Base-by-base conservation (phyloP, 2,797 vertebrate species). In the Eulemur rubriventer region DNA sequence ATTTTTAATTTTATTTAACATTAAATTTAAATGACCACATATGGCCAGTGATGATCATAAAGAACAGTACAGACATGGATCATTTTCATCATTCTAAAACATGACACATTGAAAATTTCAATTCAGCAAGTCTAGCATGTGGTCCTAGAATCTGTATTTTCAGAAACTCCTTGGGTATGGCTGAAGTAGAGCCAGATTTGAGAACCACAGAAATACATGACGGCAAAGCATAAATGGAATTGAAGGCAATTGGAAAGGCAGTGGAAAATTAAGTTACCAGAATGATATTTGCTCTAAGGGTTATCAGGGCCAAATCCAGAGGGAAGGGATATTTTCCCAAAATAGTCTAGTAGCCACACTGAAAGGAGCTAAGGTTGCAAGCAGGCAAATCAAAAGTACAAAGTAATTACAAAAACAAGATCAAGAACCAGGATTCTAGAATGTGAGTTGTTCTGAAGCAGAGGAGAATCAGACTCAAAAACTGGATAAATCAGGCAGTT, bases 361-460 rank as follows among this genome's bases (percentile, higher is more conserved):
- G 30, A 91, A 20, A 90, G n/a, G 12, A 85, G 33, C 13, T 52
- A 48, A 33, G 2, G 24, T 30, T 78, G 61, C 78, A 75, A 78
- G 84, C 1, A 91, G 50, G 57, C 24, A 95, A 61, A n/a, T 67
- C 20, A 70, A 91, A 97, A 91, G n/a, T n/a, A 79, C 22, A 75
- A 50, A 75, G n/a, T 83, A 12, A 75, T 75, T 35, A 46, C 30
- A 82, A 91, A 87, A 80, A 59, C 69, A 70, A 79, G 24, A 76
- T 52, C 35, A 69, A 81, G 43, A 76, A 69, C 1, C 5, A 80
- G 11, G 38, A 57, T 57, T 41, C 41, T 33, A 86, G 5, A 17
- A 12, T 28, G 9, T 73, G 33, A 80, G 3, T 16, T 35, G 7
- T 41, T 67, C 28, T 80, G 35, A 96, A 91, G 35, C 11, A n/a